Evolutionary conservation across 2,113 vertebrate genomes (phyloP).

Genomic region (Cyphomyrus discorhynchus): DNA sequence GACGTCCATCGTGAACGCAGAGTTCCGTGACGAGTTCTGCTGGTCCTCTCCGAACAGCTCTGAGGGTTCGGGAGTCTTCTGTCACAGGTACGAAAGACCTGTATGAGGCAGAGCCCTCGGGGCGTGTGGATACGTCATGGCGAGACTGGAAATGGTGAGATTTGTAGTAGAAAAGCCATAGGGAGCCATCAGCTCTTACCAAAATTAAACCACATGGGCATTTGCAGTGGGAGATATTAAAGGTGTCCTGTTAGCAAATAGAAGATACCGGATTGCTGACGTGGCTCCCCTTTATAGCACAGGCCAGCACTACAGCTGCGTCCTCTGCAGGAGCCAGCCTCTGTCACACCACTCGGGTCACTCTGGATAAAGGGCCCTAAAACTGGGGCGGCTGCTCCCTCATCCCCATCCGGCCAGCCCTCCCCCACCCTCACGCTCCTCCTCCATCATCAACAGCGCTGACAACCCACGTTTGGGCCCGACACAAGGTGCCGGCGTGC

Average conservation of each 20-base stretch:
- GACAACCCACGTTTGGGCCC: neutral
- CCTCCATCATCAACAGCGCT: neutral
- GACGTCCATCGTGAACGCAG: neutral
- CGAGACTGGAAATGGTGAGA: neutral
- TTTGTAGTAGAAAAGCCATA: neutral
- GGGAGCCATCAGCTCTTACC: neutral
- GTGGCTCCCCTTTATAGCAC: neutral
- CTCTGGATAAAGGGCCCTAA: neutral
- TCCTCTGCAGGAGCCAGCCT: neutral
- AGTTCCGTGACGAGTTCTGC: neutral
- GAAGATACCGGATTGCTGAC: neutral
- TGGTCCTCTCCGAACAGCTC: neutral
- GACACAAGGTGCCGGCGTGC: neutral
- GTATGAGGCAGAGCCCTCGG: neutral
- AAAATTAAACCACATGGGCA: neutral
- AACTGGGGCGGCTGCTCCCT: neutral
- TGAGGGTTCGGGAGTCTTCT: neutral
- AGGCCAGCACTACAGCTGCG: neutral
- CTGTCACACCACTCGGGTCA: neutral
- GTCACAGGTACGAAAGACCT: neutral
- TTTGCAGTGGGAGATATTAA: neutral
- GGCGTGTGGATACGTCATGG: neutral
- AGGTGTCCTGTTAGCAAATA: neutral
- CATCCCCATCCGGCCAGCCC: neutral
- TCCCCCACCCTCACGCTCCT: neutral